Conservation (phyloP, 2,113 vertebrate genomes). For the Ctenomys sociabilis region DNA sequence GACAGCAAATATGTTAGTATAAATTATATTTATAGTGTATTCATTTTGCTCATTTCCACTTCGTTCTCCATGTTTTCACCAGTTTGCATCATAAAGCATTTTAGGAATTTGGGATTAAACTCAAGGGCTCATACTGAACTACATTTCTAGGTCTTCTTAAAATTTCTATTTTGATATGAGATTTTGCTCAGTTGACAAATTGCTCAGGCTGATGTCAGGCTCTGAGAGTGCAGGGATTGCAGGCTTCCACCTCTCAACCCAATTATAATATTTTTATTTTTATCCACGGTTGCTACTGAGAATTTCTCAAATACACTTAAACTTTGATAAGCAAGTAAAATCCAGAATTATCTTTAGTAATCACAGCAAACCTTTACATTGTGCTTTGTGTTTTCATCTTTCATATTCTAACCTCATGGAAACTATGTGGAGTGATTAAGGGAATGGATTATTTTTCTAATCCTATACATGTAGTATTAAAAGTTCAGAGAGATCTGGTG, state of each 20-base stretch:
- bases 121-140: not conserved
- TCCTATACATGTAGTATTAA: not conserved
- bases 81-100: not conserved
- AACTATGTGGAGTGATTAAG: not conserved
- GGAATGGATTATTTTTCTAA: not conserved
- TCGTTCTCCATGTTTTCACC: not conserved
- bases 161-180: not conserved
- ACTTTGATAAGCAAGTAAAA: slow-evolving; percentile 31
- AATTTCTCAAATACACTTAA: not conserved
- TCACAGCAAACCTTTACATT: not conserved
- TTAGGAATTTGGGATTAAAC: not conserved
- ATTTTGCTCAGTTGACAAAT: not conserved
- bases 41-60: slow-evolving; percentile 40
- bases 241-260: not conserved
- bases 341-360: not conserved
- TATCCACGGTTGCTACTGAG: not conserved
- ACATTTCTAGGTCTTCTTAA: not conserved
- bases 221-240: not conserved
- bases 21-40: not conserved
- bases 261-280: not conserved
- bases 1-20: not conserved
- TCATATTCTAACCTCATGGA: not conserved
- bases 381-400: not conserved
- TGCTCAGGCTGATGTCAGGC: not conserved
- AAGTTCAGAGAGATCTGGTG: not conserved